These are phyloP conservation scores for Pedionomus torquatus DNA, from an alignment of 2,113 vertebrate species.

Conservation along the genomic window DNA sequence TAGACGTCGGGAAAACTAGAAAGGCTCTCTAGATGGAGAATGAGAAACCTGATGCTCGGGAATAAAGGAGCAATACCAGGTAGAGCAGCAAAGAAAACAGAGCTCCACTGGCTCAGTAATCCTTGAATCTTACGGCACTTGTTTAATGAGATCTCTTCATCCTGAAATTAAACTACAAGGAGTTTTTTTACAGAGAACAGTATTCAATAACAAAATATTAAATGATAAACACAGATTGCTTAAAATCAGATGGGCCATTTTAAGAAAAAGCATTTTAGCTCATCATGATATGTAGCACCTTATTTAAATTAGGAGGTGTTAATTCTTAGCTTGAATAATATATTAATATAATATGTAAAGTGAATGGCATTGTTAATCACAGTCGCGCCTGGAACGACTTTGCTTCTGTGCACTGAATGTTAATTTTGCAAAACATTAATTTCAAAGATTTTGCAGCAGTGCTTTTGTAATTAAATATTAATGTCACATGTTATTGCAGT, in stretches of 20 bases:
- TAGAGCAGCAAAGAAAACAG: constrained; percentile 43
- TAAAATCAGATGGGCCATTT: constrained; percentile 88
- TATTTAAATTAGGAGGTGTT: constrained; percentile 91
- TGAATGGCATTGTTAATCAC: constrained; percentile 92
- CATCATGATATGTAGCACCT: constrained; percentile 88
- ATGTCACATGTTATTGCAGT: constrained; percentile 92
- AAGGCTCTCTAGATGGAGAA: neutral
- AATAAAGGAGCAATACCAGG: neutral
- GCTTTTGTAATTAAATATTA: constrained; percentile 93
- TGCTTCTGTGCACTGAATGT: constrained; percentile 90
- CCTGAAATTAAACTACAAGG: constrained; percentile 83
- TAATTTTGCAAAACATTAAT: constrained; percentile 93
- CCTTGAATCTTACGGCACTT: constrained; percentile 67
- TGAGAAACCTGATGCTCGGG: neutral
- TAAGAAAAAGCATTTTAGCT: constrained; percentile 88
- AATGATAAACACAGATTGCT: constrained; percentile 89
- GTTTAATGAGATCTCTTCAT: constrained; percentile 84
- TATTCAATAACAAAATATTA: constrained; percentile 89
- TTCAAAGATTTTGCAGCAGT: constrained; percentile 92
- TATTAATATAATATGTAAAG: constrained; percentile 92
- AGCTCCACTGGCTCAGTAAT: constrained; percentile 61
- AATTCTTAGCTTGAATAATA: constrained; percentile 92
- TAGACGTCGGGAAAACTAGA: neutral
- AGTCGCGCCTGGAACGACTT: constrained; percentile 90
- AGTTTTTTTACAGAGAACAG: constrained; percentile 74